Percentiles rank a stretch among this genome's conserved stretches.
Evolutionary conservation across 2,113 vertebrate species (phyloP).

Genomic region (Serilophus lunatus): DNA sequence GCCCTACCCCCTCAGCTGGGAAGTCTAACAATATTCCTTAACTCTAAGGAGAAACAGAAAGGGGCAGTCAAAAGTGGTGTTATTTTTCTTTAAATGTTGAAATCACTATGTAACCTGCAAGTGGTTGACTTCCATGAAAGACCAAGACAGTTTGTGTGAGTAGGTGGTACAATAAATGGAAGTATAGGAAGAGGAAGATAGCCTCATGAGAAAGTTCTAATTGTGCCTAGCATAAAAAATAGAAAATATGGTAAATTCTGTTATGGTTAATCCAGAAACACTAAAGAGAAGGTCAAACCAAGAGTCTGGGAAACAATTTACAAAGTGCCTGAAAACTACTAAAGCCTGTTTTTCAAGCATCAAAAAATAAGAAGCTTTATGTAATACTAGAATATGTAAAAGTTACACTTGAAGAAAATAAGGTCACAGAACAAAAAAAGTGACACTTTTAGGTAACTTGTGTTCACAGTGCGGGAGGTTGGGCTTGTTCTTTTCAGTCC

Average conservation of each 20-base stretch:
- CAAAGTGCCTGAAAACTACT: neutral
- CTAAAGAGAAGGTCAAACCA: neutral
- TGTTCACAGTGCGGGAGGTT: neutral
- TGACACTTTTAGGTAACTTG: fast-evolving
- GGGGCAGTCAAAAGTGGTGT: neutral
- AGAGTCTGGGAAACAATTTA: neutral
- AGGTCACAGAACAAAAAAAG: neutral
- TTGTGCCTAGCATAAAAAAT: neutral
- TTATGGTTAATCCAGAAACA: neutral
- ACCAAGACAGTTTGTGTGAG: neutral
- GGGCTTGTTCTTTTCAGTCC: neutral
- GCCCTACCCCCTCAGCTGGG: fast-evolving
- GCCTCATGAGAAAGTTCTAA: neutral
- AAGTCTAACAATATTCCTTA: neutral
- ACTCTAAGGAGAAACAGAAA: neutral
- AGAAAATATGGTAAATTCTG: neutral
- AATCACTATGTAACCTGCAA: neutral
- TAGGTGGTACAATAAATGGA: neutral
- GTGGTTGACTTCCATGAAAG: neutral
- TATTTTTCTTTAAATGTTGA: neutral
- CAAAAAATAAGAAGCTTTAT: neutral
- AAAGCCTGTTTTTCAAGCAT: neutral
- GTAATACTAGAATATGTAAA: neutral
- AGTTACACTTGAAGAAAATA: neutral
- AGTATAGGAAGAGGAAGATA: neutral